These are phyloP conservation scores for Carposina sasakii DNA, from an alignment of 1,140 invertebrate species.

Conservation along the genomic window DNA sequence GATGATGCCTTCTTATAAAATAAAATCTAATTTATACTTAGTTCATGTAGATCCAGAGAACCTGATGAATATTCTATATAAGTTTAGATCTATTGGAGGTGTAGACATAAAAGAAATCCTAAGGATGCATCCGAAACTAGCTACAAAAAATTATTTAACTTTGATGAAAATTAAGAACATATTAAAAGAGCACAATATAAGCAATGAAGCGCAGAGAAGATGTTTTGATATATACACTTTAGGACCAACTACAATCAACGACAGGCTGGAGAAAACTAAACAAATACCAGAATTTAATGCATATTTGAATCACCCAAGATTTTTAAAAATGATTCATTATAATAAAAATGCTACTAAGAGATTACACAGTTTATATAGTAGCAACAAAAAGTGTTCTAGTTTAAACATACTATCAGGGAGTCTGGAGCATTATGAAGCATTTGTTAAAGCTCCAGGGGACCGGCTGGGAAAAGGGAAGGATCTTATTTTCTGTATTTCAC, in stretches of 20 bases:
- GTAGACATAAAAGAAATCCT: constrained; percentile 64
- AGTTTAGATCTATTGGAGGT: constrained; percentile 54
- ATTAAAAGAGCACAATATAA: constrained; percentile 64
- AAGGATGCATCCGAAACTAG: constrained; percentile 62
- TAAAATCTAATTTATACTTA: constrained; percentile 68
- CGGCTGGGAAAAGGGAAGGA: constrained; percentile 58
- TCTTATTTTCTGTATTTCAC: constrained; percentile 48
- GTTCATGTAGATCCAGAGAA: constrained; percentile 63
- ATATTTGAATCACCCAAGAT: constrained; percentile 66
- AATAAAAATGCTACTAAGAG: constrained; percentile 63
- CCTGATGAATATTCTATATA: constrained; percentile 58
- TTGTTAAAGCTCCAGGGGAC: constrained; percentile 49
- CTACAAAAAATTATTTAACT: constrained; percentile 49
- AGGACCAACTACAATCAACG: constrained; percentile 51
- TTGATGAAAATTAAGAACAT: constrained; percentile 59
- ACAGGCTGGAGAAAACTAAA: constrained; percentile 62
- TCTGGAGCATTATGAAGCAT: constrained; percentile 50
- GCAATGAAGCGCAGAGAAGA: constrained; percentile 50
- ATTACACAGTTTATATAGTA: constrained; percentile 57
- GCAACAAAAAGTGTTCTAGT: constrained; percentile 64
- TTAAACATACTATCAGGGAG: constrained; percentile 61
- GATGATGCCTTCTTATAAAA: constrained; percentile 59
- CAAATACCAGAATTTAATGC: constrained; percentile 64
- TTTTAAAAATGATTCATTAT: constrained; percentile 68
- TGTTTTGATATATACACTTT: constrained; percentile 66